A percentile compares a stretch with the other conserved stretches of the same genome.
These are phyloP conservation scores for Leucoma salicis DNA, from an alignment of 2,888 invertebrate species.

Conservation along the genomic window DNA sequence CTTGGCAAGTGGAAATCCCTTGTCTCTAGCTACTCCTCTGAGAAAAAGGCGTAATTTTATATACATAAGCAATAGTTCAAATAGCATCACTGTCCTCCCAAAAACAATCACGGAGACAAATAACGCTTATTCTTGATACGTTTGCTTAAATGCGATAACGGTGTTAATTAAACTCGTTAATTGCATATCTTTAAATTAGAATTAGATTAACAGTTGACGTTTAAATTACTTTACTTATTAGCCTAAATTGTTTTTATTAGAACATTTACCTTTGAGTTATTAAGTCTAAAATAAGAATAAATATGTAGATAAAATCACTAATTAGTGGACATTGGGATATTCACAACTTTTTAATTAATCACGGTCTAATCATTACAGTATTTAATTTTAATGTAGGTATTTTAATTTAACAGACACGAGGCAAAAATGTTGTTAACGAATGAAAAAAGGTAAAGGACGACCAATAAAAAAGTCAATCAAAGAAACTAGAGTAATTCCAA, in stretches of 20 bases:
- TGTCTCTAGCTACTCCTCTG: too few relatives aligned
- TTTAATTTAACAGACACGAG: too few relatives aligned
- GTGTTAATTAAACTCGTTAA: not conserved
- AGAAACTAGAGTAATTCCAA: too few relatives aligned
- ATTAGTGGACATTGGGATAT: not conserved
- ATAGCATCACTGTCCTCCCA: too few relatives aligned
- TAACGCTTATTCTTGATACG: not conserved
- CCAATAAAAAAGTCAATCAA: too few relatives aligned
- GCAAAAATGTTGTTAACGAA: too few relatives aligned
- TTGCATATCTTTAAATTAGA: not conserved
- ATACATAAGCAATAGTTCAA: too few relatives aligned
- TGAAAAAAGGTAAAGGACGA: too few relatives aligned
- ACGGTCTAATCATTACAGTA: not conserved
- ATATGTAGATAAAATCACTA: not conserved
- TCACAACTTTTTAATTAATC: not conserved
- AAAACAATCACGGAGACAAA: too few relatives aligned
- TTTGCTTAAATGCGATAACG: not conserved
- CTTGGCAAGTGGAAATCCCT: too few relatives aligned
- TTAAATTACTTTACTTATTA: not conserved
- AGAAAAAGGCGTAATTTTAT: too few relatives aligned
- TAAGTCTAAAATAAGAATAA: not conserved
- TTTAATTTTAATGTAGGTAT: not conserved
- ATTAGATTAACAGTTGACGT: not conserved
- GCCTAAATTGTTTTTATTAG: not conserved
- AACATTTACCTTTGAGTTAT: not conserved